Evolutionary conservation across 2,113 vertebrate genomes (phyloP).

Genomic region (Trichomycterus rosablanca): DNA sequence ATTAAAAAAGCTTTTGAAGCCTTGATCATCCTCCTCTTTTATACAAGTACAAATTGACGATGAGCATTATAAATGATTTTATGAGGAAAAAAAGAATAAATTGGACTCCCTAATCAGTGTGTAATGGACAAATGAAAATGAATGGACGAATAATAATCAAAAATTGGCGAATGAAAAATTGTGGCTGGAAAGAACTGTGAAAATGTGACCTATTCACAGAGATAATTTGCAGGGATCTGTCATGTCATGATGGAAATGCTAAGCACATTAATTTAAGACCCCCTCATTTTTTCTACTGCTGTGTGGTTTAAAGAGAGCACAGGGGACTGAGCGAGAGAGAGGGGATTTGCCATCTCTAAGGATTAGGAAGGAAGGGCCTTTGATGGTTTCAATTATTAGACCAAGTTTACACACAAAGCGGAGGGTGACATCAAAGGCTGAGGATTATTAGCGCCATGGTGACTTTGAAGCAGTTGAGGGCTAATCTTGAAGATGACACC

Average conservation of each 20-base stretch:
- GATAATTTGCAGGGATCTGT: slow-evolving; percentile 54
- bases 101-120: slow-evolving; percentile 45
- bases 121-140: slow-evolving; percentile 48
- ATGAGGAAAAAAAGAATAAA: slow-evolving; percentile 44
- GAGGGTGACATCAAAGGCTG: slow-evolving; percentile 50
- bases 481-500: slow-evolving; percentile 55
- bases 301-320: slow-evolving; percentile 34
- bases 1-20: slow-evolving; percentile 26
- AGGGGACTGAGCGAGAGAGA: slow-evolving; percentile 25
- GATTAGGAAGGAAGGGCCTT: slow-evolving; percentile 50
- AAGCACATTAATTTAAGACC: slow-evolving; percentile 49
- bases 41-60: slow-evolving; percentile 19
- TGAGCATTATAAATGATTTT: slow-evolving; percentile 45
- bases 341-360: slow-evolving; percentile 46
- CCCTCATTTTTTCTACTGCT: slow-evolving; percentile 33
- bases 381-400: slow-evolving; percentile 58
- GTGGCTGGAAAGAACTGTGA: slow-evolving; percentile 44
- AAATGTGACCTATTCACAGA: slow-evolving; percentile 51
- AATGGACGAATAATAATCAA: slow-evolving; percentile 32
- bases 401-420: slow-evolving; percentile 47
- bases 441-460: slow-evolving; percentile 43
- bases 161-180: slow-evolving; percentile 32
- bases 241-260: slow-evolving; percentile 55
- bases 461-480: slow-evolving; percentile 35
- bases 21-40: slow-evolving; percentile 14